Evolutionary conservation across 2,888 invertebrate genomes (phyloP), one percentile per base, ranked within the genome.

Genomic region (Hylaea fasciaria): DNA sequence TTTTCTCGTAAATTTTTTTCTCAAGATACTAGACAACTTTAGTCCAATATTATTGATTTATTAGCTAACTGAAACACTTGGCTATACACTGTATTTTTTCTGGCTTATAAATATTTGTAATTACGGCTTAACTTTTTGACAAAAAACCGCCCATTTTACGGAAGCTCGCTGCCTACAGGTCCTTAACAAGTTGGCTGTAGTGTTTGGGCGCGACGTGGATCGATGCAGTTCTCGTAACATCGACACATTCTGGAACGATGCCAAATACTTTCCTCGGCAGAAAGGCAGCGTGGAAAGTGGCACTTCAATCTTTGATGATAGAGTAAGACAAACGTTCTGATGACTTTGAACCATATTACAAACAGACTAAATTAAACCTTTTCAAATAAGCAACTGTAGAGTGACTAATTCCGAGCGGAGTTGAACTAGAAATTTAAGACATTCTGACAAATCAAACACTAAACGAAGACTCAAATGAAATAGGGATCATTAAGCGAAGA

Each of bases 161-260:
- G n/a, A n/a, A n/a, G n/a, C n/a, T n/a, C n/a, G n/a, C n/a, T n/a
- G n/a, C n/a, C n/a, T n/a, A n/a, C n/a, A n/a, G n/a, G n/a, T n/a
- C n/a, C n/a, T 83, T 85, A 81, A 74, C 78, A 72, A 81, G 77
- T 81, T 80, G 77, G 77, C 72, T 73, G 69, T 70, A 12, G 29
- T 54, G 66, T 66, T 73, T 74, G 62, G 71, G 55, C 48, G 40
- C 50, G 48, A 40, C 44, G 76, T 68, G 68, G 74, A 82, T 80
- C 77, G 76, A 82, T 85, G 86, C 85, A 87, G 81, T 88, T 87
- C 87, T 83, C 69, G 76, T 86, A 88, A 87, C 77, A 85, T 84
- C 76, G 74, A 74, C 77, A 79, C 71, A 73, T 78, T 76, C 85
- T 90, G 90, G 89, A 82, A 64, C 62, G 65, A 63, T 62, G 89